Conservation (phyloP, 2,797 vertebrate genomes). For the Ptychobarbus kaznakovi region DNA sequence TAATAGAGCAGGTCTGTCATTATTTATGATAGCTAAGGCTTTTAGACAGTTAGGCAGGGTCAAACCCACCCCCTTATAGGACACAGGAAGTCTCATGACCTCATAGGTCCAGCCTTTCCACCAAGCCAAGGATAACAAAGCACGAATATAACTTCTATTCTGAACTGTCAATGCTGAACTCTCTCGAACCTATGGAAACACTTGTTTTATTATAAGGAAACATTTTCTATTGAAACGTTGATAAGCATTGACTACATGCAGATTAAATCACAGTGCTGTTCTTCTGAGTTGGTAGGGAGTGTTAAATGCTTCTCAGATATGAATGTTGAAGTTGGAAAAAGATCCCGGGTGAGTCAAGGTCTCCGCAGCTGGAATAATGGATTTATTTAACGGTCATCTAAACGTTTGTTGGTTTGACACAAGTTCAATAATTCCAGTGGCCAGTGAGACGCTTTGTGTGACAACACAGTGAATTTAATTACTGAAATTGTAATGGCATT, state of each 20-base stretch:
- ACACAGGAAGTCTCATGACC: constrained; percentile 63
- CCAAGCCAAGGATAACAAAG: constrained; percentile 45
- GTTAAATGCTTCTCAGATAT: constrained; percentile 3
- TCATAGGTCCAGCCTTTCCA: constrained; percentile 56
- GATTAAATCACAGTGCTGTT: neutral
- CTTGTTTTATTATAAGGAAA: neutral
- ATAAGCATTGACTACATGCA: neutral
- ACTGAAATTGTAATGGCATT: constrained; percentile 8
- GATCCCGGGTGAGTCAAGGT: neutral
- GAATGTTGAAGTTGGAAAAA: neutral
- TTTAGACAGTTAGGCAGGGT: constrained; percentile 46
- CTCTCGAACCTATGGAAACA: neutral
- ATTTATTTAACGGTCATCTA: constrained; percentile 3
- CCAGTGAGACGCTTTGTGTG: neutral
- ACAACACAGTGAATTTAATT: constrained; percentile 1
- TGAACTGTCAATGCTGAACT: constrained; percentile 11
- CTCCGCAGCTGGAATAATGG: neutral
- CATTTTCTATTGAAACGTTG: neutral
- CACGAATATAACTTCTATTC: constrained; percentile 41
- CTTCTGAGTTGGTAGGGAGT: neutral
- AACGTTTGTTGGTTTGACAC: neutral
- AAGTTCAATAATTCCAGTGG: constrained; percentile 16
- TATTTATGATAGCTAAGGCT: constrained; percentile 28
- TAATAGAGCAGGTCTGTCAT: constrained; percentile 6
- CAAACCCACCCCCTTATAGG: constrained; percentile 40